Percentiles rank a stretch among this genome's conserved stretches.
These are phyloP conservation scores for Oedothorax gibbosus DNA, from an alignment of 1,140 invertebrate species.

Conservation along the genomic window DNA sequence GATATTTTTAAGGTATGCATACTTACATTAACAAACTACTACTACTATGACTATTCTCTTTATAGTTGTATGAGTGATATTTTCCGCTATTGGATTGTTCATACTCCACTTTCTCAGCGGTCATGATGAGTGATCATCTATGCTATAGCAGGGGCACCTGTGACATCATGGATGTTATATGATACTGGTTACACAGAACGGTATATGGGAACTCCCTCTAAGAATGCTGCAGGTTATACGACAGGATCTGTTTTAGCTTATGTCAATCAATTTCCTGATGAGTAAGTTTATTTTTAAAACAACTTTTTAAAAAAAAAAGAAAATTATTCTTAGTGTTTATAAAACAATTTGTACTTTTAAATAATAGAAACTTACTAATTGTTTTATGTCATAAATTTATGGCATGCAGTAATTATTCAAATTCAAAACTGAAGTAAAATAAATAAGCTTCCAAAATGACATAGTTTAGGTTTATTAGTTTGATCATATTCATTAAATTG, in stretches of 20 bases:
- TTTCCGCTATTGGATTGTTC: background rate
- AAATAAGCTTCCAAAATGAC: no score
- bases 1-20: slow-evolving; percentile 71
- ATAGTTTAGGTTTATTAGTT: no score
- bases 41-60: background rate
- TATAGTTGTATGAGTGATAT: background rate
- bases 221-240: slow-evolving; percentile 82
- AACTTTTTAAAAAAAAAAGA: background rate
- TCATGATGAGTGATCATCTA: background rate
- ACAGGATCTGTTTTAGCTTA: slow-evolving; percentile 82
- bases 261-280: slow-evolving; percentile 88
- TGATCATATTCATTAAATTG: no score
- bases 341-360: background rate
- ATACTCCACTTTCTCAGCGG: background rate
- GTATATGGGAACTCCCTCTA: slow-evolving; percentile 93
- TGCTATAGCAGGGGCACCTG: slow-evolving; percentile 92
- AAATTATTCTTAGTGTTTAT: background rate
- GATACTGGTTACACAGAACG: slow-evolving; percentile 97
- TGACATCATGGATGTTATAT: slow-evolving; percentile 95
- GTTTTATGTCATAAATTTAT: no score
- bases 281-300: slow-evolving; percentile 74
- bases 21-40: background rate
- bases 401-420: no score
- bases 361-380: no score
- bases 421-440: no score